phyloP scores from a whole-genome alignment of 2,888 invertebrate genomes.

The Drosophila imparisetae region DNA sequence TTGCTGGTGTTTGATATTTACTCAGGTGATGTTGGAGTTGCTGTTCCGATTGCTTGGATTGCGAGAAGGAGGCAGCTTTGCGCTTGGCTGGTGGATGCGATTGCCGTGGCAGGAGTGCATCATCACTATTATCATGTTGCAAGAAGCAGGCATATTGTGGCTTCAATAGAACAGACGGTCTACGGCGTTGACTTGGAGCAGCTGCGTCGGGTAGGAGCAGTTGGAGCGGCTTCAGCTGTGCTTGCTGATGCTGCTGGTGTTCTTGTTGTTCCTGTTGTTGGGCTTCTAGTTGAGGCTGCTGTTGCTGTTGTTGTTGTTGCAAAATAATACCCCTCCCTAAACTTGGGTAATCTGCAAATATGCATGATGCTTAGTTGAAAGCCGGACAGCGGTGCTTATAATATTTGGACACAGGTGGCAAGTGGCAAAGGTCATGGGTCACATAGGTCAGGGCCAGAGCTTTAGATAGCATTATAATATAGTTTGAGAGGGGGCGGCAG shows the following conservation, averaged over 20 bases:
- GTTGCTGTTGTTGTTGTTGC: slow-evolving; percentile 50
- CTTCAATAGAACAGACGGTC: slow-evolving; percentile 77
- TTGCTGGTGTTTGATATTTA: slow-evolving; percentile 56
- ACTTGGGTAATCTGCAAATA: slow-evolving; percentile 85
- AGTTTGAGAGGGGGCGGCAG: slow-evolving; percentile 4
- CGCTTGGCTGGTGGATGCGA: slow-evolving; percentile 36
- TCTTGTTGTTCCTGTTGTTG: slow-evolving; percentile 25
- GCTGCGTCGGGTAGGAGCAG: not conserved
- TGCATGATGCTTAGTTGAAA: slow-evolving; percentile 64
- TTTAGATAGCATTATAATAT: slow-evolving; percentile 13
- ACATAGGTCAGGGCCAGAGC: slow-evolving; percentile 9
- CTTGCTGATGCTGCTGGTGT: slow-evolving; percentile 12
- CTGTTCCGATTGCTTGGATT: slow-evolving; percentile 15
- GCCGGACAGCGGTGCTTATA: slow-evolving; percentile 45
- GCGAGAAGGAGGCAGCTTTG: slow-evolving; percentile 68
- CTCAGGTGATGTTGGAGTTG: slow-evolving; percentile 43
- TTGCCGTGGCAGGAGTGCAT: slow-evolving; percentile 33
- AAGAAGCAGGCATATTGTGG: slow-evolving; percentile 83
- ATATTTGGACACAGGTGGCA: slow-evolving; percentile 10
- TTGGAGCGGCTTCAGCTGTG: slow-evolving; percentile 9
- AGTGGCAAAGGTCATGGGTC: slow-evolving; percentile 9
- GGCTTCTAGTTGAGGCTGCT: slow-evolving; percentile 31
- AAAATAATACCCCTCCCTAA: slow-evolving; percentile 84
- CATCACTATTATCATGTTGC: slow-evolving; percentile 57
- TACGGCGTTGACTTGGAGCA: slow-evolving; percentile 46